These are phyloP conservation scores for Hormiphora californensis DNA, from an alignment of 37 sponge, comb jelly and placozoan species.

Conservation along the genomic window DNA sequence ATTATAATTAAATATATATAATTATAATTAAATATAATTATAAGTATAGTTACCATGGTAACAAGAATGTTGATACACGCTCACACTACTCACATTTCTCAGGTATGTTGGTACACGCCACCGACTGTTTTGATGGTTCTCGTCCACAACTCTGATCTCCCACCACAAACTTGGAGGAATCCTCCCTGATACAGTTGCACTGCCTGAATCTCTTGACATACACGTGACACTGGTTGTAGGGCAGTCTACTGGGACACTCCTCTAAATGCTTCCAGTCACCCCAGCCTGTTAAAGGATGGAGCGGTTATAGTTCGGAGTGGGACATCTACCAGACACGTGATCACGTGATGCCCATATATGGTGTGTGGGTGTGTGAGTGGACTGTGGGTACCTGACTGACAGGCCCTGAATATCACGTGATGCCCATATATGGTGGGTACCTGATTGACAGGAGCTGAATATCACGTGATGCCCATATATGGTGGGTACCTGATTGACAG, in stretches of 20 bases:
- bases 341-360: too few relatives aligned
- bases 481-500: too few relatives aligned
- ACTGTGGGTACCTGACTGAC: too few relatives aligned
- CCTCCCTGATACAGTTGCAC: constrained; percentile 4
- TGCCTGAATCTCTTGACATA: not conserved
- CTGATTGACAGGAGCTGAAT: too few relatives aligned
- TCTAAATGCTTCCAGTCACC: not conserved
- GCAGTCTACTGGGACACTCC: constrained; percentile 1
- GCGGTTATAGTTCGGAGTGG: too few relatives aligned
- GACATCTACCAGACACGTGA: too few relatives aligned
- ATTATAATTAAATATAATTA: not conserved
- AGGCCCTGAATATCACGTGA: too few relatives aligned
- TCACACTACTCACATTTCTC: not conserved
- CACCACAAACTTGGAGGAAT: not conserved
- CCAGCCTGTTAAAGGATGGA: too few relatives aligned
- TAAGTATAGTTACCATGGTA: not conserved
- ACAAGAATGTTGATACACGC: not conserved
- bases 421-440: too few relatives aligned
- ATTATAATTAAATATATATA: too few relatives aligned
- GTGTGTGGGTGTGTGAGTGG: too few relatives aligned
- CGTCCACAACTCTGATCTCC: not conserved
- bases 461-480: too few relatives aligned
- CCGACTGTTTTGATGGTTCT: not conserved
- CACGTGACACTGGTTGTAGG: not conserved
- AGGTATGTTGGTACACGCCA: constrained; percentile 6